Evolutionary conservation across 2,113 vertebrate genomes (phyloP).

Genomic region (Megatriorchis doriae): DNA sequence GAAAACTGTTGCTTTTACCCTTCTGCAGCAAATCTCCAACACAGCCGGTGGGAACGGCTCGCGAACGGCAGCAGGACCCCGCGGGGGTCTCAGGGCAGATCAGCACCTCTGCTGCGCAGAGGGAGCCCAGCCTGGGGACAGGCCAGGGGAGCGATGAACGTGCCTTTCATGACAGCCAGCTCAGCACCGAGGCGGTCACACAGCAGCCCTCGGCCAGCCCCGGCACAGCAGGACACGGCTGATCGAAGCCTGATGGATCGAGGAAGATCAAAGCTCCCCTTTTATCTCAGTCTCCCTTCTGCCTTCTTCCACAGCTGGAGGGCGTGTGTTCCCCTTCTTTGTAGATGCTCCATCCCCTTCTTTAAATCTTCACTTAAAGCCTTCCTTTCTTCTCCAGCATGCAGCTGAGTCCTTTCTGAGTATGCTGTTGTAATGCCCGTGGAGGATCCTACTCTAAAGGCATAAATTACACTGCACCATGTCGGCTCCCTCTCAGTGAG

Average conservation of each 20-base stretch:
- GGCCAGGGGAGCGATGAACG: neutral
- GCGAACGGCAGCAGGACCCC: accelerated
- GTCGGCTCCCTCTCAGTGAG: neutral
- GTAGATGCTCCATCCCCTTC: slow-evolving; percentile 34
- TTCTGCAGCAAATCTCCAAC: neutral
- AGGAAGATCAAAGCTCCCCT: slow-evolving; percentile 51
- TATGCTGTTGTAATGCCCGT: neutral
- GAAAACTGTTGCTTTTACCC: neutral
- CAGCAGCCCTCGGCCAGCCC: neutral
- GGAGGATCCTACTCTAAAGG: slow-evolving; percentile 45
- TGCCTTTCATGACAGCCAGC: neutral
- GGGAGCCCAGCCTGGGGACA: neutral
- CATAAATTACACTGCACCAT: slow-evolving; percentile 21
- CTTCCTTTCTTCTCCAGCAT: slow-evolving; percentile 41
- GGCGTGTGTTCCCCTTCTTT: slow-evolving; percentile 58
- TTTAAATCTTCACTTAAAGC: slow-evolving; percentile 57
- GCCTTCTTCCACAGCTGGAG: slow-evolving; percentile 61
- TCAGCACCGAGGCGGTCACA: neutral
- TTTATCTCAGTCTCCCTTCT: slow-evolving; percentile 56
- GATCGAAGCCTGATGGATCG: slow-evolving; percentile 9
- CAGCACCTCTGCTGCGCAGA: neutral
- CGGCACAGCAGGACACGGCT: neutral
- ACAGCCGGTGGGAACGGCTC: accelerated
- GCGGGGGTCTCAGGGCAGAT: neutral
- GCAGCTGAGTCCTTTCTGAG: slow-evolving; percentile 13